Percentiles rank a stretch among this genome's conserved stretches.
Evolutionary conservation across 1,140 invertebrate species (phyloP).

Genomic region (Scaptomyza graminum): DNA sequence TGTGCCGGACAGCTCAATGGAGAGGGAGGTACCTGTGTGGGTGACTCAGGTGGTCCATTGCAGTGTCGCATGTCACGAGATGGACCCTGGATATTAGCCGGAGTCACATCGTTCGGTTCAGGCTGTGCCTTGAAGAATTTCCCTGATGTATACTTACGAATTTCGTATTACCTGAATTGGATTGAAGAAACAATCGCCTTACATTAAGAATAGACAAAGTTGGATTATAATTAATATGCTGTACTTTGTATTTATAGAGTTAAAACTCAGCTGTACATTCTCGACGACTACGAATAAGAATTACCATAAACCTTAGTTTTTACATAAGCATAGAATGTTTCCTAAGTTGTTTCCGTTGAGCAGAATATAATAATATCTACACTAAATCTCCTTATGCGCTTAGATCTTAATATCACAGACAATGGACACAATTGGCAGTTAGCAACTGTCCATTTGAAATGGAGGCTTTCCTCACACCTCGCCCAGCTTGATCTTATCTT

Average conservation of each 20-base stretch:
- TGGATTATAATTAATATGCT: conserved; percentile 40
- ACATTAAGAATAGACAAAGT: conserved; percentile 42
- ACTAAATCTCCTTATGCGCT: conserved; percentile 59
- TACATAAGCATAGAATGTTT: conserved; percentile 66
- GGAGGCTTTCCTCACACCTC: conserved; percentile 47
- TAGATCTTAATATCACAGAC: conserved; percentile 75
- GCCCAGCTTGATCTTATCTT: conserved; percentile 6
- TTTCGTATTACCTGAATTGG: conserved; percentile 94
- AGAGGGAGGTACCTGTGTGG: conserved; percentile 93
- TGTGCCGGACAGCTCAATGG: conserved; percentile 94
- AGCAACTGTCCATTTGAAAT: conserved; percentile 20
- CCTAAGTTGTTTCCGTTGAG: conserved; percentile 77
- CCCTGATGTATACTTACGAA: conserved; percentile 93
- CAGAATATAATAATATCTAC: conserved; percentile 65
- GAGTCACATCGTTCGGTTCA: conserved; percentile 95
- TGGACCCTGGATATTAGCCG: conserved; percentile 93
- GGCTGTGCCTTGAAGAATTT: conserved; percentile 93
- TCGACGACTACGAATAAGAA: conserved; percentile 39
- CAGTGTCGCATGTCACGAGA: conserved; percentile 89
- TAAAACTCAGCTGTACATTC: conserved; percentile 59
- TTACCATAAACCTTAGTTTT: conserved; percentile 64
- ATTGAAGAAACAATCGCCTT: conserved; percentile 86
- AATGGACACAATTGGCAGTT: neutral
- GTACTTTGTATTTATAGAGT: conserved; percentile 59
- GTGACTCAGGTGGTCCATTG: conserved; percentile 93